These are phyloP conservation scores for Meteorus sp. DNA, from an alignment of 1,140 invertebrate species.

Conservation along the genomic window DNA sequence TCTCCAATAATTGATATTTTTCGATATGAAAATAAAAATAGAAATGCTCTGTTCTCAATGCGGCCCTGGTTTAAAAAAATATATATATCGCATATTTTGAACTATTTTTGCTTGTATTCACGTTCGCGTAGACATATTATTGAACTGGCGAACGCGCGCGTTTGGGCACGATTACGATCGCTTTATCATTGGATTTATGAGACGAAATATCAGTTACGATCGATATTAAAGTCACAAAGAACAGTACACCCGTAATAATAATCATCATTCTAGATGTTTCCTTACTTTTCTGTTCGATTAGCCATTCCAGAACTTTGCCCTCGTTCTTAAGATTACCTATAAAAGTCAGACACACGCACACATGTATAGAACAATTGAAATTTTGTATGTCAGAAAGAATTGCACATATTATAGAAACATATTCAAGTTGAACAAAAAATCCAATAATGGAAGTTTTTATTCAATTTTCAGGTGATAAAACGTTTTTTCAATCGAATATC, in stretches of 20 bases:
- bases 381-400: not conserved
- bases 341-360: slow-evolving; percentile 61
- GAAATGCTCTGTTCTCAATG: no score
- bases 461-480: no score
- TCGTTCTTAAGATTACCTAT: slow-evolving; percentile 93
- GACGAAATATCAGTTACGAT: slow-evolving; percentile 56
- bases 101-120: not conserved
- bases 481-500: no score
- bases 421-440: not conserved
- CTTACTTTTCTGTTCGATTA: slow-evolving; percentile 94
- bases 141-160: slow-evolving; percentile 45
- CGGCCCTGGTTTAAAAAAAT: not conserved
- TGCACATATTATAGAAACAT: not conserved
- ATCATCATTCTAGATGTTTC: slow-evolving; percentile 60
- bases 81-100: not conserved
- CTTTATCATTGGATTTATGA: slow-evolving; percentile 50
- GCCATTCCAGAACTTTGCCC: slow-evolving; percentile 93
- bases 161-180: slow-evolving; percentile 53
- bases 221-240: slow-evolving; percentile 60
- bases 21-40: no score
- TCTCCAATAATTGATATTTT: not conserved
- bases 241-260: slow-evolving; percentile 60
- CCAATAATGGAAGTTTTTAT: no score
- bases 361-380: slow-evolving; percentile 31
- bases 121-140: not conserved